Conservation (phyloP, 2,113 vertebrate genomes). For the Genyomyrus donnyi region DNA sequence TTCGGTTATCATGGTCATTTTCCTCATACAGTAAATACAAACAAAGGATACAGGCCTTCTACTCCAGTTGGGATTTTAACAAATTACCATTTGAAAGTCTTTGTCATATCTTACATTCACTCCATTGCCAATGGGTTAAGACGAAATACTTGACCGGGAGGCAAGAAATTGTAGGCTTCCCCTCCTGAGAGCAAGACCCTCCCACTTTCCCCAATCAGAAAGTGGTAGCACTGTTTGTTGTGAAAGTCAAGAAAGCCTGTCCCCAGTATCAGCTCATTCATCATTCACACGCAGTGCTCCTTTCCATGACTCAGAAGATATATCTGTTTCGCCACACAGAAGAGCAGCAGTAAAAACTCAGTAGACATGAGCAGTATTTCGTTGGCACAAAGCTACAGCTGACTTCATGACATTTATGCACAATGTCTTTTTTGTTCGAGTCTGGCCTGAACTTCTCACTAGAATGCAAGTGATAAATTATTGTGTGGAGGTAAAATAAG, state of each 20-base stretch:
- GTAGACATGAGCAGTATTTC: not conserved
- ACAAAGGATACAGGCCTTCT: not conserved
- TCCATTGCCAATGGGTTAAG: no score
- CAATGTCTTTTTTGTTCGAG: not conserved
- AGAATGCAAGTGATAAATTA: not conserved
- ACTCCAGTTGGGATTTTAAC: not conserved
- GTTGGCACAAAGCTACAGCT: not conserved
- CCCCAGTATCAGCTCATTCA: not conserved
- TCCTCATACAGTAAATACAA: not conserved
- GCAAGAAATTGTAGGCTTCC: not conserved
- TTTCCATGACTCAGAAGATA: not conserved
- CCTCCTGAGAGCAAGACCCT: not conserved
- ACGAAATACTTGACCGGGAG: not conserved
- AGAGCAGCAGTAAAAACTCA: not conserved
- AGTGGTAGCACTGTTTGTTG: not conserved
- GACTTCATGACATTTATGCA: conserved; percentile 4
- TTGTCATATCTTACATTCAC: not conserved
- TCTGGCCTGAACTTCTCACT: not conserved
- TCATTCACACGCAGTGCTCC: not conserved
- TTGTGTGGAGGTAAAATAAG: not conserved
- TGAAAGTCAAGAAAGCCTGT: not conserved
- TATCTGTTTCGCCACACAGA: not conserved
- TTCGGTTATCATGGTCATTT: not conserved
- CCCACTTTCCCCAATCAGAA: not conserved
- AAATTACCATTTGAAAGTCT: not conserved